These are phyloP conservation scores for Tachysurus vachellii DNA, from an alignment of 2,113 vertebrate species.

Conservation along the genomic window DNA sequence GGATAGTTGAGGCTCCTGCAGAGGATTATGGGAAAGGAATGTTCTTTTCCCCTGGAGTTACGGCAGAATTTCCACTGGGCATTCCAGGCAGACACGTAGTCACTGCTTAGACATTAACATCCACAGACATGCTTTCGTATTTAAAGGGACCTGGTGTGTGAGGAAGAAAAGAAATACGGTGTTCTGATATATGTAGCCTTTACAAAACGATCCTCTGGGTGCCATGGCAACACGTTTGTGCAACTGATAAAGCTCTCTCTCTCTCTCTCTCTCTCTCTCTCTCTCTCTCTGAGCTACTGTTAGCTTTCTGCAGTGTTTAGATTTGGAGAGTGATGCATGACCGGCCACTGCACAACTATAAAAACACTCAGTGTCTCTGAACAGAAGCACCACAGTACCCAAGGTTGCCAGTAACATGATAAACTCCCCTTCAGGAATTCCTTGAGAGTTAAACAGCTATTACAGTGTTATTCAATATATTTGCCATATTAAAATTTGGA, in stretches of 20 bases:
- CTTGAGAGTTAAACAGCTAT: not conserved
- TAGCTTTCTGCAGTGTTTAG: not conserved
- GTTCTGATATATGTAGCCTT: not conserved
- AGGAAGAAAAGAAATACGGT: not conserved
- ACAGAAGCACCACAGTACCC: not conserved
- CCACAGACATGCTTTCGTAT: not conserved
- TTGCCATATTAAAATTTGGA: not conserved
- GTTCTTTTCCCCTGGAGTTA: constrained; percentile 25
- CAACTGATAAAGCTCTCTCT: not conserved
- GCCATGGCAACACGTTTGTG: constrained; percentile 25
- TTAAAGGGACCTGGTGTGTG: constrained; percentile 19
- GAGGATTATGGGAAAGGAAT: constrained; percentile 50
- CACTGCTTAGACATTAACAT: constrained; percentile 31
- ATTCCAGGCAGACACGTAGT: constrained; percentile 44
- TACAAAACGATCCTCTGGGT: constrained; percentile 11
- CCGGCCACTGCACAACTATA: not conserved
- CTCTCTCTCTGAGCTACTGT: not conserved
- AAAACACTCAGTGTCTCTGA: constrained; percentile 18
- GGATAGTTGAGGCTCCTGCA: constrained; percentile 27
- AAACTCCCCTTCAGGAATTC: not conserved
- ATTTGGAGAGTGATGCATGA: constrained; percentile 8
- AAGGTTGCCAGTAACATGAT: constrained; percentile 2
- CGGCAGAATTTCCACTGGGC: constrained; percentile 47
- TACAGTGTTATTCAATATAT: not conserved
- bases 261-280: not conserved